Base-by-base conservation (phyloP, 2,888 invertebrate species). In the Gryllus longicercus region DNA sequence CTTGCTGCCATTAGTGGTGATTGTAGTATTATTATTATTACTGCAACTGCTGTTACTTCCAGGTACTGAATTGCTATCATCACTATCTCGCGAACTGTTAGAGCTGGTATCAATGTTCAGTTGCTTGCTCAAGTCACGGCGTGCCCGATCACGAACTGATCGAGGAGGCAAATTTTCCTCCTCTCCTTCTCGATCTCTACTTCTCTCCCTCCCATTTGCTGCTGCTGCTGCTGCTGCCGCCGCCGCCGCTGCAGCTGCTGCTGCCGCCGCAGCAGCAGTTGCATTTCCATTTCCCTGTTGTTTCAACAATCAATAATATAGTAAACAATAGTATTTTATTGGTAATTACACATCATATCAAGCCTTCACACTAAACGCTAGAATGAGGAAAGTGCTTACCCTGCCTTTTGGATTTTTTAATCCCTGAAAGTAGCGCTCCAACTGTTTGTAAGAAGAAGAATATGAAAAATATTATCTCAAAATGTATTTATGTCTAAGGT, bases 401-500 rank as follows among this genome's bases (percentile, higher is more conserved):
- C 91, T 92, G 87, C 91, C 90, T 89, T 94, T 94, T 86, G 95
- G 95, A 88, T 96, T 96, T 90, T 96, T 97, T 89, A 96, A 91
- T 88, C 95, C 93, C 89, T 96, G 95, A 90, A 98, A 98, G 89
- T 98, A 98, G 88, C 96, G 93, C 91, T 98, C 98, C 88, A 96
- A 90, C 90, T 86, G 84, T n/a, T 38, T 38, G 38, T 80, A 85
- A 85, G 83, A 83, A 82, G 83, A 83, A 82, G 80, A 83, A 79
- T 38, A 23, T 23, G 16, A 18, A 76, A 21, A 18, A 25, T 76
- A n/a, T 25, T 11, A 38, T 11, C 25, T 76, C 18, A 16, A 2
- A 25, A 14, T 14, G 25, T 25, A 76, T 25, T 76, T 76, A 74
- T 74, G 21, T 12, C 25, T 12, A 11, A 11, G 21, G 38, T 38